Evolutionary conservation across 2,797 vertebrate species (phyloP).

Genomic region (Muscicapa striata): DNA sequence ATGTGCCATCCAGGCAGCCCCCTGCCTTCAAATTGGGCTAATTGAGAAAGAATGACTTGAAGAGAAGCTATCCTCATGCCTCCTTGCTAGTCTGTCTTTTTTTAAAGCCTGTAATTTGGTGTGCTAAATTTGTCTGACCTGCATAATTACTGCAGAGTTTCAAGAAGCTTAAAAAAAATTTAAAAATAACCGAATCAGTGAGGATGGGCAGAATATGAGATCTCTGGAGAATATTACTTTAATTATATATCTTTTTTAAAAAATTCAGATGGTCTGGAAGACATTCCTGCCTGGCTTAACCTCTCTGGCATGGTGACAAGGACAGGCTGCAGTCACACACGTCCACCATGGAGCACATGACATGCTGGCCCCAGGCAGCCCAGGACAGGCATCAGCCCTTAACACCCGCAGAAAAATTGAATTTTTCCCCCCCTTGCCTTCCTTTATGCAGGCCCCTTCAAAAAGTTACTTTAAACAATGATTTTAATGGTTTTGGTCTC

Average conservation of each 20-base stretch:
- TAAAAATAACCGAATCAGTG: background rate
- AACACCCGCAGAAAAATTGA: background rate
- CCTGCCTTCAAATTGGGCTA: background rate
- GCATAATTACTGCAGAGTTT: background rate
- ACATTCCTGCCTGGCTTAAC: background rate
- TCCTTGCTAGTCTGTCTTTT: background rate
- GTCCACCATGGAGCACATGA: background rate
- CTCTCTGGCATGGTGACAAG: background rate
- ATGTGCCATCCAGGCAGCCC: background rate
- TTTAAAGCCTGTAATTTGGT: constrained; percentile 32
- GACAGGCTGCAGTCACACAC: background rate
- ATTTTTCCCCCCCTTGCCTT: fast-evolving
- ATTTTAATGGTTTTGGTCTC: background rate
- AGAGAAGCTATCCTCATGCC: background rate
- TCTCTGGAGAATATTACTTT: background rate
- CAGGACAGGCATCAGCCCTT: background rate
- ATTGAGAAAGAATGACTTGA: background rate
- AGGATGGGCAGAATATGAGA: background rate
- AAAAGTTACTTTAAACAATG: background rate
- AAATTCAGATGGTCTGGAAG: background rate
- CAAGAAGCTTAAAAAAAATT: background rate
- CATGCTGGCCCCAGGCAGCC: background rate
- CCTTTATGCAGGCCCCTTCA: background rate
- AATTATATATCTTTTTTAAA: background rate
- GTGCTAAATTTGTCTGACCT: constrained; percentile 49